Evolutionary conservation across 1,140 invertebrate species (phyloP), one percentile per base, ranked within the genome.

Genomic region (Diachasma alloeum): DNA sequence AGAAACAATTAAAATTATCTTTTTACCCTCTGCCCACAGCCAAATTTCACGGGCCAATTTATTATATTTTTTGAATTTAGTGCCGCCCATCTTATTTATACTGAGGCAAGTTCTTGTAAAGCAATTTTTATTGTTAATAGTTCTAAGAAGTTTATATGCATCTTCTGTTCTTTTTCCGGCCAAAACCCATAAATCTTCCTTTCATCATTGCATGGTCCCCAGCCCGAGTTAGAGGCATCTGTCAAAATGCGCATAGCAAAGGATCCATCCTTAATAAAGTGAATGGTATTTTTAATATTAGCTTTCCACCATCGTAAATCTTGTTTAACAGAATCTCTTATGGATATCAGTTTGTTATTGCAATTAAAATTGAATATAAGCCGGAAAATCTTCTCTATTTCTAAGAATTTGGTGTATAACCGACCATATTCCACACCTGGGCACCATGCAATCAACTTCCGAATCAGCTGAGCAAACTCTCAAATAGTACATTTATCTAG

Each of bases 161-260:
- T 26, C 1, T 46, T 24, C 37, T 31, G 24, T 72, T 76, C 36
- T 17, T 69, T 8, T 19, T 68, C 39, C 13, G 66, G 56, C 74
- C 78, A 79, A 66, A 71, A 75, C 42, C 77, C 77, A 37, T 15
- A 66, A 13, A 69, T 37, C 10, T 36, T 56, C 8, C 68, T 36
- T 15, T 67, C 26, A 15, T 26, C 56, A 36, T 70, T 15, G 3
- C 36, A 24, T 10, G 68, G 53, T 6, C 70, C 78, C 78, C 78
- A 79, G n/a, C 78, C 78, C 37, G 78, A 53, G 2, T 46, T 53
- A 19, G 78, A 79, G 1, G 78, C 78, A 69, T 79, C 78, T 10
- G 72, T 66, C 22, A 39, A 78, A 53, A 78, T 67, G 0, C 39
- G 31, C 36, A 37, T 8, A 74, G 13, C 3, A 48, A 26, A 44